Evolutionary conservation across 2,113 vertebrate species (phyloP).

Genomic region (Elanoides forficatus): DNA sequence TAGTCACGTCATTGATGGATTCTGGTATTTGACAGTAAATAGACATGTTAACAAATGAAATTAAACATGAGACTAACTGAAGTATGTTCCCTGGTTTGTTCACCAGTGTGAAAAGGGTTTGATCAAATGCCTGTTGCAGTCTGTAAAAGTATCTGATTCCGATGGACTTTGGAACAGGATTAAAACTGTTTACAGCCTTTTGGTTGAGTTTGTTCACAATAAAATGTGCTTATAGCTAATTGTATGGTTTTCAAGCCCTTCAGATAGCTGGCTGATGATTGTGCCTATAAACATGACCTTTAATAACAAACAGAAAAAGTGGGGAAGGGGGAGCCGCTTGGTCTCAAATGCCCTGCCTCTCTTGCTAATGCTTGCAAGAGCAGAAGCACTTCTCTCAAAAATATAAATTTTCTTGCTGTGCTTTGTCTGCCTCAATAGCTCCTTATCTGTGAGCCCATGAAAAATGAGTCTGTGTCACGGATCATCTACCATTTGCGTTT

Average conservation of each 20-base stretch:
- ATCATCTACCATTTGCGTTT: not conserved
- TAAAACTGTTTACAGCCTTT: not conserved
- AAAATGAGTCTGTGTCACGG: conserved; percentile 1
- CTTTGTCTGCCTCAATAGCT: not conserved
- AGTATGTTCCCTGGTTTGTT: not conserved
- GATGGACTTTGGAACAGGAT: not conserved
- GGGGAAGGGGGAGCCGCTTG: not conserved
- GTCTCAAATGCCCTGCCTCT: not conserved
- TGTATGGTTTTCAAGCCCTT: not conserved
- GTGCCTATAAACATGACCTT: not conserved
- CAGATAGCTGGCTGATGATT: not conserved
- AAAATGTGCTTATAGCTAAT: not conserved
- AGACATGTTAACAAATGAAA: not conserved
- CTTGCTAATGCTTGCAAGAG: not conserved
- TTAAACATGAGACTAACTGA: not conserved
- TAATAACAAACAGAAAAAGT: not conserved
- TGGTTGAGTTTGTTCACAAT: not conserved
- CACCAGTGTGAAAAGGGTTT: not conserved
- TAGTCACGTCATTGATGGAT: not conserved
- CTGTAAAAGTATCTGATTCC: not conserved
- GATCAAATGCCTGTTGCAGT: not conserved
- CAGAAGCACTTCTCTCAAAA: not conserved
- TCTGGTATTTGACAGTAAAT: not conserved
- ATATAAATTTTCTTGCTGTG: not conserved
- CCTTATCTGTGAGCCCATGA: not conserved